These are phyloP conservation scores for Koerneria pararmatus DNA, from an alignment of 2,888 invertebrate genomes.

Conservation along the genomic window DNA sequence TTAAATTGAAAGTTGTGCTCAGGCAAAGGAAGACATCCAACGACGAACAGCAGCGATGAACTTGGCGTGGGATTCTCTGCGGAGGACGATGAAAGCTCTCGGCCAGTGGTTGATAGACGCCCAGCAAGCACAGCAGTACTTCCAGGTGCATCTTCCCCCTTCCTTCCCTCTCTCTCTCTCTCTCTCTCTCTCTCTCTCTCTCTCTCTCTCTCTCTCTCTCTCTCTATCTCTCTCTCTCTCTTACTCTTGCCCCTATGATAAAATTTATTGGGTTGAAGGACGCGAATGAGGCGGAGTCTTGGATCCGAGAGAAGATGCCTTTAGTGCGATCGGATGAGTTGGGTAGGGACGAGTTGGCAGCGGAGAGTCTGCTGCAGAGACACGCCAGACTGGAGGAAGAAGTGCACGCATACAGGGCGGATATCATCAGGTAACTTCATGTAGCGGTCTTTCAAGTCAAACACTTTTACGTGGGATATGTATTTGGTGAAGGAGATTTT, in stretches of 20 bases:
- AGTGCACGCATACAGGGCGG: constrained; percentile 49
- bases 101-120: constrained; percentile 79
- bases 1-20: no score
- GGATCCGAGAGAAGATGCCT: constrained; percentile 91
- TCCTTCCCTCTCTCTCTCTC: no score
- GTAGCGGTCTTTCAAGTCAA: no score
- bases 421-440: constrained; percentile 13
- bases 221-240: no score
- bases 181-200: no score
- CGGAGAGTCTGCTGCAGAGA: constrained; percentile 49
- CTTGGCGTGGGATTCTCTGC: constrained; percentile 80
- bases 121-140: constrained; percentile 80
- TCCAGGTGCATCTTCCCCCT: constrained; percentile 37
- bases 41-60: constrained; percentile 35
- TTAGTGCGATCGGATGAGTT: constrained; percentile 83
- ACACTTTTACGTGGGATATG: no score
- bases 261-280: constrained; percentile 65
- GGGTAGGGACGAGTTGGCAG: constrained; percentile 67
- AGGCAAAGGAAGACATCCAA: constrained; percentile 21
- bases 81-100: constrained; percentile 74
- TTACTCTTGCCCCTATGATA: no score
- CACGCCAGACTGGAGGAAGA: constrained; percentile 63
- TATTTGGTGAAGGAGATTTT: not conserved
- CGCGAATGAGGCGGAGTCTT: constrained; percentile 93
- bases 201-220: no score